phyloP scores from a whole-genome alignment of 1,140 invertebrate species.

The Lordiphosa mommai region DNA sequence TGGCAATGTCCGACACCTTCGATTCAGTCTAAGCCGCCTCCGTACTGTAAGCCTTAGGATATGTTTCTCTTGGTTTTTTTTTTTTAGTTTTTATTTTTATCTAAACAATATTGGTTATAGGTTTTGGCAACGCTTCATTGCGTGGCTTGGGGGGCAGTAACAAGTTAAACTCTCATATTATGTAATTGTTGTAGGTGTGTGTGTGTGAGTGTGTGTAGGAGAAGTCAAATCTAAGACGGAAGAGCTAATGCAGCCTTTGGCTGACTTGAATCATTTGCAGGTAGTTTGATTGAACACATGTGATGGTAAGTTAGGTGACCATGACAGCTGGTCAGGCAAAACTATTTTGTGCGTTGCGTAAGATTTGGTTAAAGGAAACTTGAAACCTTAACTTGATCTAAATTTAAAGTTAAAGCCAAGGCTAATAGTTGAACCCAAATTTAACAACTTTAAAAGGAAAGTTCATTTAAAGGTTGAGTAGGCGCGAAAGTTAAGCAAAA shows the following conservation, averaged over 20 bases:
- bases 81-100: constrained; percentile 32
- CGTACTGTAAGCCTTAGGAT: too few relatives aligned
- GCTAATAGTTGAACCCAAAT: too few relatives aligned
- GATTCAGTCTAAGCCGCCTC: constrained; percentile 7
- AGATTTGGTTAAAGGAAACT: not conserved
- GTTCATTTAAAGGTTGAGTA: constrained; percentile 59
- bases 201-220: constrained; percentile 10
- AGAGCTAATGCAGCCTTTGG: constrained; percentile 36
- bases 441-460: constrained; percentile 31
- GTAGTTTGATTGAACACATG: constrained; percentile 35
- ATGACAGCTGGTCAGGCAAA: constrained; percentile 35
- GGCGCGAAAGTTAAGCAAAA: constrained; percentile 42
- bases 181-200: constrained; percentile 24
- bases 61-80: constrained; percentile 9
- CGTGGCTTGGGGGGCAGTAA: constrained; percentile 33
- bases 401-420: too few relatives aligned
- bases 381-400: not conserved
- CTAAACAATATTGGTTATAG: constrained; percentile 39
- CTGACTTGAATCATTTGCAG: constrained; percentile 29
- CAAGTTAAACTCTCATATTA: constrained; percentile 23
- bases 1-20: constrained; percentile 10
- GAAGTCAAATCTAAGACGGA: constrained; percentile 54
- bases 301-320: constrained; percentile 21
- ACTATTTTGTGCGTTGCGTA: not conserved
- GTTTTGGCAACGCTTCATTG: constrained; percentile 18